Base-by-base conservation (phyloP, 2,888 invertebrate genomes). In the Tupiocoris notatus region DNA sequence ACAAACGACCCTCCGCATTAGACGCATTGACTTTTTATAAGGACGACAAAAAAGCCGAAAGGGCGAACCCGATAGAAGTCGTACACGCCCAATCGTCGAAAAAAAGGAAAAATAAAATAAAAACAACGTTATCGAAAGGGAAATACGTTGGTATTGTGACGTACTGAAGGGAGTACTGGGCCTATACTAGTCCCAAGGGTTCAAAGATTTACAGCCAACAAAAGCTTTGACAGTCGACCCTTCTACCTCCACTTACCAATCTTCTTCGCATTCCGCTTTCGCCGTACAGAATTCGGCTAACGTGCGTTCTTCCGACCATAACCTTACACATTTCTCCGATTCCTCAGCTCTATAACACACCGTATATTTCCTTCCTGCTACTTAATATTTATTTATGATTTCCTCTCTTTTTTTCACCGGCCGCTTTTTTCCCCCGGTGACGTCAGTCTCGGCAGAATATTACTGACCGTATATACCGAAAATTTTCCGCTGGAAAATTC, bases 401-500 rank as follows among this genome's bases (percentile, higher is more conserved):
- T 67, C 7, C 22, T n/a, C n/a, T n/a, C n/a, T n/a, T n/a, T n/a
- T n/a, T n/a, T n/a, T 39, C 25, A 23, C 24, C 25, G 17, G 58
- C 3, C 17, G 2, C 21, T 7, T 57, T 18, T 23, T 61, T 70
- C 23, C 20, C 18, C 17, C 39, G 59, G 9, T 18, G 23, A 18
- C 23, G 23, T 58, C n/a, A n/a, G n/a, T n/a, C n/a, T n/a, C n/a
- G n/a, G n/a, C n/a, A n/a, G n/a, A n/a, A n/a, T n/a, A n/a, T n/a
- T n/a, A n/a, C n/a, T n/a, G n/a, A n/a, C n/a, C n/a, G n/a, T n/a
- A n/a, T n/a, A n/a, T n/a, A n/a, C 23, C 70, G 24, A 18, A 70
- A 70, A 59, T n/a, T 70, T 70, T 67, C n/a, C 56, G 25, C 61
- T 70, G 58, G 70, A 70, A 70, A 70, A 70, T 70, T 59, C 70